phyloP scores from a whole-genome alignment of 2,113 vertebrate genomes.

The Dipodomys stephensi region DNA sequence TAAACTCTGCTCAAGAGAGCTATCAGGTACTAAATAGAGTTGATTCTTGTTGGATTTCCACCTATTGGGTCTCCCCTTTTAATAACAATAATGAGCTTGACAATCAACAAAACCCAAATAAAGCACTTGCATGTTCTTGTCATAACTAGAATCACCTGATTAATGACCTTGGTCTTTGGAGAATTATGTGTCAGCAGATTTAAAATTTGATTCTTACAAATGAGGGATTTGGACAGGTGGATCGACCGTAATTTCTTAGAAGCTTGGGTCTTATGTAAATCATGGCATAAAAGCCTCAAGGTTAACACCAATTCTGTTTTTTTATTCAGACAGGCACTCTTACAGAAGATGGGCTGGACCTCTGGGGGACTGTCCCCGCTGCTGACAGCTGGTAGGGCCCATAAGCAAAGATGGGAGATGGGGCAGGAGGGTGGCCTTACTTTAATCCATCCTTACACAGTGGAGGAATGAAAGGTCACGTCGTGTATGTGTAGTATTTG shows the following conservation, averaged over 20 bases:
- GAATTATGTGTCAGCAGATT: background rate
- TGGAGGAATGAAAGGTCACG: background rate
- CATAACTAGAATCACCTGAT: background rate
- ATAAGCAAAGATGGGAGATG: background rate
- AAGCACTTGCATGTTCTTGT: background rate
- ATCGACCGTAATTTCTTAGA: background rate
- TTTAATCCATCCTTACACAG: background rate
- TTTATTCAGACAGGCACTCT: constrained; percentile 85
- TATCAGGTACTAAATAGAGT: background rate
- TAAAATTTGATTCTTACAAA: background rate
- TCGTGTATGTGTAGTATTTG: background rate
- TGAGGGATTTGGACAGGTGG: background rate
- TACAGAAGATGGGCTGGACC: constrained; percentile 87
- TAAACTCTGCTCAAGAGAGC: constrained; percentile 12
- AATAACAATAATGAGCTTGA: background rate
- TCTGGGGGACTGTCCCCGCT: constrained; percentile 82
- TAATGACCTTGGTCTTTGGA: background rate
- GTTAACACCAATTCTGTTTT: constrained; percentile 42
- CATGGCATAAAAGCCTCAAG: background rate
- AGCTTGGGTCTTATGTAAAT: background rate
- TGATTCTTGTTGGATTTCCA: background rate
- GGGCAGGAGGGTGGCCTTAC: no score
- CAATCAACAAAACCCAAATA: background rate
- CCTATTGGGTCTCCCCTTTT: background rate
- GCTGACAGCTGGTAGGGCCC: constrained; percentile 79